Evolutionary conservation across 2,888 invertebrate genomes (phyloP).

Genomic region (Andricus curvator): DNA sequence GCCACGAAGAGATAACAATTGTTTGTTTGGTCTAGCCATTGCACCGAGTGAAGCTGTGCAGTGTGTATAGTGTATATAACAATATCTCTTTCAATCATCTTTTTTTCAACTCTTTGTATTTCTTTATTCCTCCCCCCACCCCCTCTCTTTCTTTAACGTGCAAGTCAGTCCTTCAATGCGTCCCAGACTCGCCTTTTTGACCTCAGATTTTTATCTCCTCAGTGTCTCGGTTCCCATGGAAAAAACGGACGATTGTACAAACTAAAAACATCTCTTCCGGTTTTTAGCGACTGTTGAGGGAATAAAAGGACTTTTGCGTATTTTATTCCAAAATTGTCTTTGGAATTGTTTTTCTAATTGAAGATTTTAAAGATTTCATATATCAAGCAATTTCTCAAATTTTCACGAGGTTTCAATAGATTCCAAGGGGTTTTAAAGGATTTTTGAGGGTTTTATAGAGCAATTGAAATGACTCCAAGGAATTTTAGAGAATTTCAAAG

Average conservation of each 20-base stretch:
- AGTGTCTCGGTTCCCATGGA: slow-evolving; percentile 16
- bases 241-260: slow-evolving; percentile 9
- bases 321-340: too few species aligned
- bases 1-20: slow-evolving; percentile 65
- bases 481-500: too few species aligned
- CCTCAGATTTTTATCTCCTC: slow-evolving; percentile 34
- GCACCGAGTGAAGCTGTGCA: slow-evolving; percentile 20
- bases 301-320: too few species aligned
- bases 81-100: slow-evolving; percentile 20
- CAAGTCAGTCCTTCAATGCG: slow-evolving; percentile 30
- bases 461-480: too few species aligned
- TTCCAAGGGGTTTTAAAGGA: too few species aligned
- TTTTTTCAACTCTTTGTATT: slow-evolving; percentile 5
- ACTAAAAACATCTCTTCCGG: background rate
- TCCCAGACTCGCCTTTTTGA: slow-evolving; percentile 34
- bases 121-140: background rate
- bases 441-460: too few species aligned
- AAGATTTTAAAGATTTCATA: too few species aligned
- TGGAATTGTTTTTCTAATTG: too few species aligned
- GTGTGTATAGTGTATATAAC: slow-evolving; percentile 24
- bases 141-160: slow-evolving; percentile 18
- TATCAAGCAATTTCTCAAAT: too few species aligned
- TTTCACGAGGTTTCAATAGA: too few species aligned
- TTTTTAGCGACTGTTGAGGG: too few species aligned
- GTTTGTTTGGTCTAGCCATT: slow-evolving; percentile 65